A percentile compares a stretch with the other conserved stretches of the same genome.
These are phyloP conservation scores for Epistrophella euchroma DNA, from an alignment of 2,888 invertebrate species.

Conservation along the genomic window DNA sequence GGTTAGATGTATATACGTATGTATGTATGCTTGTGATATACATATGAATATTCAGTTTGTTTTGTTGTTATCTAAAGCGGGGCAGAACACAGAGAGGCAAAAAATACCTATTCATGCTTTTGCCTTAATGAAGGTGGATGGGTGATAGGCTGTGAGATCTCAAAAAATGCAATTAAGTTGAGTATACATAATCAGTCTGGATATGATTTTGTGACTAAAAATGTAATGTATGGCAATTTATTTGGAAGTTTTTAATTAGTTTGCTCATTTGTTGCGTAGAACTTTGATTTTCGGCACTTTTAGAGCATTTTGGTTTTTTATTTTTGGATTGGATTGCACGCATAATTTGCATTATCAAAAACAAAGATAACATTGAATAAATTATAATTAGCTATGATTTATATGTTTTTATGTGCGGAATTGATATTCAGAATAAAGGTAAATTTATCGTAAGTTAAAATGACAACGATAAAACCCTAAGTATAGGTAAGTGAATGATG, in stretches of 20 bases:
- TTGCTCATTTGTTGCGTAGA: conserved; percentile 11
- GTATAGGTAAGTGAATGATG: too few species aligned
- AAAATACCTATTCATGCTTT: background rate
- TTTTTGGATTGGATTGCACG: too few species aligned
- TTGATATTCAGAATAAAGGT: too few species aligned
- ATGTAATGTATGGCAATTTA: background rate
- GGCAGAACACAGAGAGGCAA: background rate
- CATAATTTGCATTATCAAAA: background rate
- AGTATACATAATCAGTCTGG: background rate
- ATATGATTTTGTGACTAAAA: background rate
- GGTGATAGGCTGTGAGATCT: background rate
- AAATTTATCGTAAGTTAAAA: too few species aligned
- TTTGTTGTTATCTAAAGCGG: background rate
- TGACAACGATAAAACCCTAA: too few species aligned
- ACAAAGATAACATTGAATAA: background rate
- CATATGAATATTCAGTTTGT: conserved; percentile 30
- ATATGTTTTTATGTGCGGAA: too few species aligned
- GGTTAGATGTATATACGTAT: background rate
- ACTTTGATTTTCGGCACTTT: background rate
- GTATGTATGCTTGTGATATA: background rate
- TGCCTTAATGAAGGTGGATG: conserved; percentile 3
- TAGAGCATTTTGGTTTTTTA: too few species aligned
- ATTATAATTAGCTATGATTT: too few species aligned
- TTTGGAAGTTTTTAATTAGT: conserved; percentile 19
- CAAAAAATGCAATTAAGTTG: conserved; percentile 10